Evolutionary conservation across 2,113 vertebrate species (phyloP).

Genomic region (Cnemophilus loriae): DNA sequence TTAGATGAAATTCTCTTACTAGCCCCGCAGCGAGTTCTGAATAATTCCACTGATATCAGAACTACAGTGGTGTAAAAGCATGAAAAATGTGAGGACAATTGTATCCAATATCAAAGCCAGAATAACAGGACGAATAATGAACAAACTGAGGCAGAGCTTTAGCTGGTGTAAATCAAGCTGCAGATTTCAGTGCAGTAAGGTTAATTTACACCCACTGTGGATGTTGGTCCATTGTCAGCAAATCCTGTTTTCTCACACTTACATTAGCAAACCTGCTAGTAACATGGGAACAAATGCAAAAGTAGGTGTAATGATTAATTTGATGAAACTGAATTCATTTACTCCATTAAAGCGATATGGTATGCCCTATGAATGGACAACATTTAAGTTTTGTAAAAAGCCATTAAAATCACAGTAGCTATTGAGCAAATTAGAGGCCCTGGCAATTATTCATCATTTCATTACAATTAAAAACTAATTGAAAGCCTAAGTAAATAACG

Average conservation of each 20-base stretch:
- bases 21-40: background rate
- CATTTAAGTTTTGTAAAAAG: background rate
- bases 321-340: slow-evolving; percentile 40
- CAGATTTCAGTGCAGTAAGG: background rate
- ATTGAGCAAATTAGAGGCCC: slow-evolving; percentile 37
- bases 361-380: background rate
- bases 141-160: background rate
- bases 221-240: background rate
- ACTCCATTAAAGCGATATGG: background rate
- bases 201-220: background rate
- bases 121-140: background rate
- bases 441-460: slow-evolving; percentile 41
- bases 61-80: background rate
- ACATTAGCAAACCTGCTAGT: background rate
- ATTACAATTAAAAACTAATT: slow-evolving; percentile 71
- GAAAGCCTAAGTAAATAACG: slow-evolving; percentile 54
- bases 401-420: slow-evolving; percentile 13
- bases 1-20: background rate
- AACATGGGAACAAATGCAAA: background rate
- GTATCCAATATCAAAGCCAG: background rate
- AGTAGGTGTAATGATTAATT: background rate
- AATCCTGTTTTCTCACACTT: slow-evolving; percentile 8
- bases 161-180: background rate
- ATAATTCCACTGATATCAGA: background rate
- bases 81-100: background rate